Conservation (phyloP, 1,140 invertebrate genomes). For the Conus betulinus region DNA sequence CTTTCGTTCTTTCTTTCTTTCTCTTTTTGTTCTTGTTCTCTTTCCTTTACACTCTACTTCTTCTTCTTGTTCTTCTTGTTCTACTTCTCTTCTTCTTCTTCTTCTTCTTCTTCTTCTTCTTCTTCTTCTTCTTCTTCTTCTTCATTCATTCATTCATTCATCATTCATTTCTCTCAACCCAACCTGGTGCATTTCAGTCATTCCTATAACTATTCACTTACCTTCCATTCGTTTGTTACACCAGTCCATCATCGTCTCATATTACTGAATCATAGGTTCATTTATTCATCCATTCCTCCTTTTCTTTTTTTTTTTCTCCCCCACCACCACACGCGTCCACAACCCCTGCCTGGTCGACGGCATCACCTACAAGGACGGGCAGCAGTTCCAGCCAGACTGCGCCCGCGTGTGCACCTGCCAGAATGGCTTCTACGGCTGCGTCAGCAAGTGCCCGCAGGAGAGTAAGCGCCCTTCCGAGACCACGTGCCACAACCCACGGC, state of each 20-base stretch:
- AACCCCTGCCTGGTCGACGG: constrained; percentile 78
- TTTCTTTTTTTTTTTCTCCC: background rate
- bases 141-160: constrained; percentile 8
- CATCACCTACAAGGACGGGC: constrained; percentile 81
- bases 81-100: constrained; percentile 29
- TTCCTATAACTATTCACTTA: no score
- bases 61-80: background rate
- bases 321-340: constrained; percentile 56
- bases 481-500: constrained; percentile 76
- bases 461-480: constrained; percentile 79
- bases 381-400: constrained; percentile 82
- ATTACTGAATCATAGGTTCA: background rate
- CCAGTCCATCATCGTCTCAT: no score
- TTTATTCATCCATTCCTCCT: constrained; percentile 6
- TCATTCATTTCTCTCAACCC: constrained; percentile 1
- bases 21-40: no score
- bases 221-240: no score
- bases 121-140: constrained; percentile 36
- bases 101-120: no score
- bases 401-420: constrained; percentile 83
- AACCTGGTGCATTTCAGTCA: no score
- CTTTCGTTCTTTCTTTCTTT: no score
- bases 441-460: constrained; percentile 84
- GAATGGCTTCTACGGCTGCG: constrained; percentile 83
- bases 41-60: no score